Evolutionary conservation across 2,888 invertebrate genomes (phyloP), one percentile per base, ranked within the genome.

Genomic region (Phortica magna): DNA sequence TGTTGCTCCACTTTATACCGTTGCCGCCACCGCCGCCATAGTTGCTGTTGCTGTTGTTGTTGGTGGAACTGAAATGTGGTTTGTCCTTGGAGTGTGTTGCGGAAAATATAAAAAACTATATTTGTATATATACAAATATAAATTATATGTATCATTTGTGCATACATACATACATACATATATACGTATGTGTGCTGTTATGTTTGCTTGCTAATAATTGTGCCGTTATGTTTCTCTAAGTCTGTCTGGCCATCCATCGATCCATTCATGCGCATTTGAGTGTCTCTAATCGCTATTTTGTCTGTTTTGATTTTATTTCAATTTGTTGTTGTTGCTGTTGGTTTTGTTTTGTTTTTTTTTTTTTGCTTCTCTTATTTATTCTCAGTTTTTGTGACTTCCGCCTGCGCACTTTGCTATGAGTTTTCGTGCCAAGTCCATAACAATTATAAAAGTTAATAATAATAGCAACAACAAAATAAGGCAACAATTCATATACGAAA

Each of bases 71-170:
- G 81, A 88, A 87, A 89, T 89, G 87, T 85, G 81, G 89, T 88
- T 89, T 88, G 87, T 89, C 87, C 87, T 88, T 88, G 87, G 84
- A 83, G 87, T 88, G 85, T 88, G 88, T 88, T 78, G 85, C 83
- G 82, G 80, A 83, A 83, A 82, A 79, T 76, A 83, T 76, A 78
- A 70, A 61, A 64, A 71, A 72, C 70, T 78, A 74, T 61, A 67
- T 31, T 55, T 31, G 31, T 31, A 22, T 9, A 22, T 9, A 59
- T 22, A 61, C 61, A 61, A 31, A 61, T 61, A 61, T 55, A 55
- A 53, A 55, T 55, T 39, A 53, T 53, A 71, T 55, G 43, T 41
- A 61, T 76, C 64, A 31, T 48, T 48, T 9, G 2, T 9, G 10
- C 61, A 48, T 59, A 73, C 77, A 80, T 71, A 78, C 17, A 42